Base-by-base conservation (phyloP, 2,113 vertebrate species). In the Micronisus gabar region DNA sequence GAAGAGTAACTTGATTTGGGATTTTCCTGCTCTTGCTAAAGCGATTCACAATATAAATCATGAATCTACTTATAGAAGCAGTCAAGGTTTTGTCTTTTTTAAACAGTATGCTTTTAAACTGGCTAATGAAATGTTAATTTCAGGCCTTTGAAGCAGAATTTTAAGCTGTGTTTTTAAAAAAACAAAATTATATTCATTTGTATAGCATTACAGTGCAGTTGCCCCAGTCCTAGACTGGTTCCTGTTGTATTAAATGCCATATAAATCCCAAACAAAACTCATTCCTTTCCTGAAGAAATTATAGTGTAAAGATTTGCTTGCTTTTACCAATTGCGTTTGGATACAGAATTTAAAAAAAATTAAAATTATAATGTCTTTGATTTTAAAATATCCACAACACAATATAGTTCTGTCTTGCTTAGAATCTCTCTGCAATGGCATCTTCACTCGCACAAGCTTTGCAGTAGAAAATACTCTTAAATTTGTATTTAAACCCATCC, bases 1-100 rank as follows among this genome's bases (percentile, higher is more conserved):
- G 94, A 96, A 93, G 72, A 92, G 86, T 95, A 97, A 94, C 73
- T 93, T 95, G 81, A 93, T 95, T 97, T 95, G 93, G 84, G 93
- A 83, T 96, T 96, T 97, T 92, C 66, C 55, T 92, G 47, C 85
- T 94, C 79, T 85, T 85, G 79, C 79, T 88, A 52, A 94, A 95
- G 76, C 82, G 88, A 95, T 94, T 96, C 73, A 80, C 38, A 38
- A 36, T 78, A 81, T 88, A 86, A 93, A 93, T 95, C 55, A 66
- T 43, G 65, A 19, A 71, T 72, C 59, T 65, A 5, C 76, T 86
- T 75, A 55, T 2, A 78, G 82, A 88, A 92, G 9, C 41, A 62
- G 52, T 87, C 1, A 8, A 89, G 18, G 19, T 58, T 91, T 94
- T 95, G 59, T 68, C 56, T 84, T 86, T 88, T 92, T 70, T 48